Evolutionary conservation across 2,888 invertebrate genomes (phyloP).

Genomic region (Coremacera marginata): DNA sequence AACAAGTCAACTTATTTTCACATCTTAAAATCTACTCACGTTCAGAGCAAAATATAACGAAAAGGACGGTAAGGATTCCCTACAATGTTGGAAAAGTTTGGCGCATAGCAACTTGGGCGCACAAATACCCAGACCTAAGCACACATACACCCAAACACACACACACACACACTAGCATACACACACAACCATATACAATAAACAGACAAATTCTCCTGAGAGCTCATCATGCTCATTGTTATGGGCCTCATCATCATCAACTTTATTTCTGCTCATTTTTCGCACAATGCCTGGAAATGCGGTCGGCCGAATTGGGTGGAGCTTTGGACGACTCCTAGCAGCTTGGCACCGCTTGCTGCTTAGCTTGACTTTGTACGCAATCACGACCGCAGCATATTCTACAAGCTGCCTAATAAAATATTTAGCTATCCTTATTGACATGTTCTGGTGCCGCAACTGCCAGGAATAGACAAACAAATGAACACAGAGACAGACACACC

Average conservation of each 20-base stretch:
- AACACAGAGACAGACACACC: background rate
- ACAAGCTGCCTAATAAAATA: slow-evolving; percentile 61
- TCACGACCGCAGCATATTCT: slow-evolving; percentile 56
- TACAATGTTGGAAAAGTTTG: background rate
- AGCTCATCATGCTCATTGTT: slow-evolving; percentile 59
- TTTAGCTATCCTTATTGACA: slow-evolving; percentile 64
- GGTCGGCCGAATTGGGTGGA: background rate
- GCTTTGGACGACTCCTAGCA: slow-evolving; percentile 32
- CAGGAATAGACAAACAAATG: background rate
- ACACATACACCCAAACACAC: background rate
- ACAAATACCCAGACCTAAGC: background rate
- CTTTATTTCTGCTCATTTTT: slow-evolving; percentile 29
- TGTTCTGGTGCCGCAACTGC: slow-evolving; percentile 43
- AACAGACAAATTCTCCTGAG: slow-evolving; percentile 53
- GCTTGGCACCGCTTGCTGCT: slow-evolving; percentile 29
- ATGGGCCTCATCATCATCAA: slow-evolving; percentile 51
- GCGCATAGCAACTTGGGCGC: background rate
- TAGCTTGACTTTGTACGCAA: slow-evolving; percentile 56
- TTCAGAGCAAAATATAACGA: slow-evolving; percentile 47
- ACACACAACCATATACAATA: slow-evolving; percentile 20
- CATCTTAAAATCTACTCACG: slow-evolving; percentile 57
- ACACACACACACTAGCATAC: too few relatives aligned
- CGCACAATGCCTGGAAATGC: slow-evolving; percentile 11
- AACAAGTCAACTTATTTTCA: slow-evolving; percentile 49
- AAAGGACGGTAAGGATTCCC: slow-evolving; percentile 17